Conservation (phyloP, 2,113 vertebrate genomes). For the Irena cyanogastra region DNA sequence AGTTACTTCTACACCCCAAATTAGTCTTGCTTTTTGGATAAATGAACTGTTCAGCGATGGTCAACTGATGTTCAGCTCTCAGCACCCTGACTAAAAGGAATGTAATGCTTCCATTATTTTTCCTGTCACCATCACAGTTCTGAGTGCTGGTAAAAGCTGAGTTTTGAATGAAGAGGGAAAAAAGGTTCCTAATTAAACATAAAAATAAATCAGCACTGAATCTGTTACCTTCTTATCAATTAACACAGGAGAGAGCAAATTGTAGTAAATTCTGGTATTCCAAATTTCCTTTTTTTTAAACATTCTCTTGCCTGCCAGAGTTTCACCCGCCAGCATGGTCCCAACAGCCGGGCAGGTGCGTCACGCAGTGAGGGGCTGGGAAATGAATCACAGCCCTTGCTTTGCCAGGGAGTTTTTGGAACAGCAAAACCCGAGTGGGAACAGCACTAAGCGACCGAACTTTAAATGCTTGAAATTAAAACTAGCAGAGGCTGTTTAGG, state of each 20-base stretch:
- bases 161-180: not conserved
- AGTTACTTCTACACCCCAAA: not conserved
- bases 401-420: not conserved
- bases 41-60: not conserved
- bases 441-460: fast-evolving
- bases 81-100: not conserved
- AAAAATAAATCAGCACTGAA: not conserved
- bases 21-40: not conserved
- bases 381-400: not conserved
- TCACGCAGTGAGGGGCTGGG: not conserved
- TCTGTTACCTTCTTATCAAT: not conserved
- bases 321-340: fast-evolving
- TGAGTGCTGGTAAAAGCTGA: not conserved
- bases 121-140: not conserved
- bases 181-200: not conserved
- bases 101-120: not conserved
- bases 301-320: not conserved
- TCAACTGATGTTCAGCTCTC: not conserved
- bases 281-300: fast-evolving
- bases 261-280: not conserved
- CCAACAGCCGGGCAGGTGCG: not conserved
- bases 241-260: not conserved
- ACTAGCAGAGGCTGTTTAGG: fast-evolving
- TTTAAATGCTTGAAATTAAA: not conserved
- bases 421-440: not conserved